Conservation (phyloP, 2,797 vertebrate species). For the Cyprinella venusta region DNA sequence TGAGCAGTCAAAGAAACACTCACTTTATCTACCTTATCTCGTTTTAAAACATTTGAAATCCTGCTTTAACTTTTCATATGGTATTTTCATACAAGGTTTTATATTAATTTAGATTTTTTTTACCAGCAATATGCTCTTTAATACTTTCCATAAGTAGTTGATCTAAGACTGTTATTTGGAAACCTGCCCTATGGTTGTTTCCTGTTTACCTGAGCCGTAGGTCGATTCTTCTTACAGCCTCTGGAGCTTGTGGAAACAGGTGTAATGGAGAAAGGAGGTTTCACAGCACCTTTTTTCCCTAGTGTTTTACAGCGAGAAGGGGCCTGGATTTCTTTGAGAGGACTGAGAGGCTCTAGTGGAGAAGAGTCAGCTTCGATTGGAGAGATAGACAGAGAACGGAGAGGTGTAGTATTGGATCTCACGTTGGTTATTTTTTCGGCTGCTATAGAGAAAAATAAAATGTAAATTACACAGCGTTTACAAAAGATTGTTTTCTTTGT, state of each 20-base stretch:
- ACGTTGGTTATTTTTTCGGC: constrained; percentile 71
- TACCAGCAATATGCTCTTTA: neutral
- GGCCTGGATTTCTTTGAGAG: constrained; percentile 58
- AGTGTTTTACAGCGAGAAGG: constrained; percentile 59
- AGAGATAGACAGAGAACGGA: constrained; percentile 66
- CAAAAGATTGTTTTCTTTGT: neutral
- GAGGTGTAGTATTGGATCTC: constrained; percentile 67
- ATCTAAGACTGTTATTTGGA: neutral
- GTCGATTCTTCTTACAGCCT: constrained; percentile 21
- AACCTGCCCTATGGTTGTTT: constrained; percentile 25
- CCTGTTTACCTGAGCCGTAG: constrained; percentile 64
- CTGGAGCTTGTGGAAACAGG: constrained; percentile 45
- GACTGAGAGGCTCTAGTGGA: constrained; percentile 67
- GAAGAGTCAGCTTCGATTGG: constrained; percentile 64
- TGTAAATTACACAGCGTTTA: neutral
- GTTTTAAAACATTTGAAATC: too few species aligned
- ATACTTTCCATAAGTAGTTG: neutral
- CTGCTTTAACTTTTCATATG: too few species aligned
- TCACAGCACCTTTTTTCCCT: constrained; percentile 53
- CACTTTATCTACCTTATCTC: too few species aligned
- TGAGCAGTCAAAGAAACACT: too few species aligned
- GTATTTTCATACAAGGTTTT: too few species aligned
- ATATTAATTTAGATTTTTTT: too few species aligned
- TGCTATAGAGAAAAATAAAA: constrained; percentile 71
- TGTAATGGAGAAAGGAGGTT: constrained; percentile 44